Percentiles rank a stretch among this genome's conserved stretches.
These are phyloP conservation scores for Odontocolon sp. DNA, from an alignment of 2,888 invertebrate genomes.

Conservation along the genomic window DNA sequence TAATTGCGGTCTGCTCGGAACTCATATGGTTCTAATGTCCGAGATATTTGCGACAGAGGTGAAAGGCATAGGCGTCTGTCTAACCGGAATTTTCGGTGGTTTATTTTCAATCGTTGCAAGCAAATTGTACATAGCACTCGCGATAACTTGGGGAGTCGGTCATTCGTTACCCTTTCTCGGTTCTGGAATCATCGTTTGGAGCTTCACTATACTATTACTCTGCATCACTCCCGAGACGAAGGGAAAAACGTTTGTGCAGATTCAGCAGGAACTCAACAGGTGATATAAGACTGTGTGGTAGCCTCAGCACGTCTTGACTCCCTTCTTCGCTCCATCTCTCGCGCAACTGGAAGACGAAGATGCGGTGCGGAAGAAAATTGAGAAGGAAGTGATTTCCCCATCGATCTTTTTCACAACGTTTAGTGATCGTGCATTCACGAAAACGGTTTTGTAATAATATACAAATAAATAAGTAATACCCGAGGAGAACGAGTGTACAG, in stretches of 20 bases:
- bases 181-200: conserved; percentile 59
- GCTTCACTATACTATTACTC: conserved; percentile 54
- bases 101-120: conserved; percentile 47
- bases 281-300: conserved; percentile 35
- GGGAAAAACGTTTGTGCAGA: conserved; percentile 70
- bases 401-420: too few species aligned
- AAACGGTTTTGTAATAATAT: too few species aligned
- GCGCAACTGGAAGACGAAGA: neutral
- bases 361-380: neutral
- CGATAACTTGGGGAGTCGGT: conserved; percentile 64
- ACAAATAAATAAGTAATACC: too few species aligned
- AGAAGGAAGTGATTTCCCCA: too few species aligned
- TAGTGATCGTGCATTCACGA: neutral
- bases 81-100: conserved; percentile 59
- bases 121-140: conserved; percentile 68
- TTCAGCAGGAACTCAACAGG: conserved; percentile 66
- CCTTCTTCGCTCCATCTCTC: neutral
- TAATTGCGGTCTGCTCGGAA: conserved; percentile 65
- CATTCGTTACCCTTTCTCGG: conserved; percentile 67
- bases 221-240: conserved; percentile 69
- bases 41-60: conserved; percentile 70
- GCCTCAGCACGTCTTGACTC: neutral
- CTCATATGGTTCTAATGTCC: conserved; percentile 66
- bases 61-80: conserved; percentile 66
- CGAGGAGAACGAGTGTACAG: too few species aligned